These are phyloP conservation scores for Calliphora vicina DNA, from an alignment of 1,140 invertebrate species.

Conservation along the genomic window DNA sequence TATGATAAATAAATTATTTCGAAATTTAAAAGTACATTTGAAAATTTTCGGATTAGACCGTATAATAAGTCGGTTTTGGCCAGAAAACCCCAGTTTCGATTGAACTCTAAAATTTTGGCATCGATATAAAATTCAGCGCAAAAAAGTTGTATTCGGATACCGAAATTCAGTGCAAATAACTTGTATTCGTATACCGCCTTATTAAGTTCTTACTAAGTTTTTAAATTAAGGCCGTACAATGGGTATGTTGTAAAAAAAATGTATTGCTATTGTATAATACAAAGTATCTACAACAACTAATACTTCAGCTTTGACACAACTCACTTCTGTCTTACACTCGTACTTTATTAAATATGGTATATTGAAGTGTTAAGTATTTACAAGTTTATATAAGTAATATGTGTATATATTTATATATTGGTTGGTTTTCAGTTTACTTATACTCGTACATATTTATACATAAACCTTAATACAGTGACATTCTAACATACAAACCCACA, in stretches of 20 bases:
- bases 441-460: background rate
- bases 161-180: too few species aligned
- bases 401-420: too few species aligned
- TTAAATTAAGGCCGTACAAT: background rate
- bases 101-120: too few species aligned
- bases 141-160: too few species aligned
- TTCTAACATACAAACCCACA: background rate
- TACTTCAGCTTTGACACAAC: background rate
- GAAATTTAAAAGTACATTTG: too few species aligned
- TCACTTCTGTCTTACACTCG: background rate
- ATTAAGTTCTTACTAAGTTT: too few species aligned
- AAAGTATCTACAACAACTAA: background rate
- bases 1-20: too few species aligned
- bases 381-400: constrained; percentile 11
- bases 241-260: background rate
- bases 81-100: too few species aligned
- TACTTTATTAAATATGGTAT: constrained; percentile 8
- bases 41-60: too few species aligned
- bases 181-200: too few species aligned
- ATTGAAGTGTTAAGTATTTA: constrained; percentile 31
- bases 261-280: background rate
- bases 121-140: too few species aligned
- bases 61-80: too few species aligned
- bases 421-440: background rate
- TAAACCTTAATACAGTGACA: background rate